Base-by-base conservation (phyloP, 2,888 invertebrate species). In the Perizoma affinitatum region DNA sequence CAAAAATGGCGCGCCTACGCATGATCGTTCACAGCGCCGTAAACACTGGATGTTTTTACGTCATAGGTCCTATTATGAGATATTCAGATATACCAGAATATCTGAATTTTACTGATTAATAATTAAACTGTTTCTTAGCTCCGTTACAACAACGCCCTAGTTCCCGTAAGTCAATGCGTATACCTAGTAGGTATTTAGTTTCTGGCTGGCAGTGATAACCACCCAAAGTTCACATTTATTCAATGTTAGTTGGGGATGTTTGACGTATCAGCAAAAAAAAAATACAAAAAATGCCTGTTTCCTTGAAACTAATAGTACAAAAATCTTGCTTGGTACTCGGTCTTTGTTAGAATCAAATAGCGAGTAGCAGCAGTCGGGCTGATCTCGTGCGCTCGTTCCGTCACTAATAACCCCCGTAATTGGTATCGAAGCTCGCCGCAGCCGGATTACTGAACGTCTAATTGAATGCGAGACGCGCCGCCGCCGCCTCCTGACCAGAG, bases 361-460 rank as follows among this genome's bases (percentile, higher is more conserved):
- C 69, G 65, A 65, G 65, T 69, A 66, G 66, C 71, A 69, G 64
- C 57, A 70, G 66, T 66, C 65, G 64, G 72, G 71, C 78, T 73
- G 72, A 75, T 79, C 83, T 79, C 79, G 77, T 75, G 73, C 78
- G 82, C 82, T 79, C 83, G 81, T 80, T 79, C 86, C 84, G 78
- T 83, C 86, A 88, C 90, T 92, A 92, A 92, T 92, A 92, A 87
- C 91, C 82, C n/a, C 86, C 78, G 90, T 92, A 92, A 92, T 92
- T 92, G 91, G 91, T 89, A 91, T 91, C 88, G 91, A 87, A 90
- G 91, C 91, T 90, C 85, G 85, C 87, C 87, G 87, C 87, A 86
- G 87, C 85, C 82, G 91, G 91, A 92, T 92, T 92, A 92, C 89
- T 87, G 86, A 87, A 84, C 91, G 85, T 90, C 90, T 92, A 92